phyloP scores from a whole-genome alignment of 2,888 invertebrate genomes.

The Phyto melanocephala region DNA sequence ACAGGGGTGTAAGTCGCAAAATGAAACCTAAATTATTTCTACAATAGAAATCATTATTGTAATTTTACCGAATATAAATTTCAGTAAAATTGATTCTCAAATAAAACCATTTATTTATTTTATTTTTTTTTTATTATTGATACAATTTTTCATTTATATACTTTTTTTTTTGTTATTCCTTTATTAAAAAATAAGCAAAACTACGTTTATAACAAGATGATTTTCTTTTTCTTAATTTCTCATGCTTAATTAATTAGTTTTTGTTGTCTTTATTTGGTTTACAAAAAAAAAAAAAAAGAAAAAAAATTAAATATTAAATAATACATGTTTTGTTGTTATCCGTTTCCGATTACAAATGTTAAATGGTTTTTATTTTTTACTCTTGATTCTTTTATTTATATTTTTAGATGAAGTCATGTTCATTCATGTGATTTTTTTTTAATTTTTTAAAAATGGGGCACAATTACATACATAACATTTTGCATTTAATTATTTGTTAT shows the following conservation, averaged over 20 bases:
- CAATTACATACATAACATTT: slow-evolving; percentile 40
- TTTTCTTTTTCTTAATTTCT: slow-evolving; percentile 70
- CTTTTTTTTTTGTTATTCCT: slow-evolving; percentile 72
- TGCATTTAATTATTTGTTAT: slow-evolving; percentile 52
- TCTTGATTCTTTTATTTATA: slow-evolving; percentile 13
- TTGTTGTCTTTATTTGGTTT: slow-evolving; percentile 50
- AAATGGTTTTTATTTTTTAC: slow-evolving; percentile 57
- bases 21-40: no score
- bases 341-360: slow-evolving; percentile 61
- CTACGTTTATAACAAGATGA: slow-evolving; percentile 79
- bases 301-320: slow-evolving; percentile 20
- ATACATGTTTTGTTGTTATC: slow-evolving; percentile 51
- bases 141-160: slow-evolving; percentile 54
- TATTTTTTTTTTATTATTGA: slow-evolving; percentile 8
- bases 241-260: slow-evolving; percentile 69
- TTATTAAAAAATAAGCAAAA: slow-evolving; percentile 79
- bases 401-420: slow-evolving; percentile 38
- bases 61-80: no score
- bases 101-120: no score
- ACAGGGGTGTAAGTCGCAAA: no score
- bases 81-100: no score
- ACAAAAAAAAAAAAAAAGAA: slow-evolving; percentile 15
- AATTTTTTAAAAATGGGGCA: slow-evolving; percentile 17
- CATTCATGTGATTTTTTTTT: slow-evolving; percentile 59
- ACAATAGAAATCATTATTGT: no score